Percentiles rank a stretch among this genome's conserved stretches.
Evolutionary conservation across 2,113 vertebrate species (phyloP).

Genomic region (Phodopus roborovskii): DNA sequence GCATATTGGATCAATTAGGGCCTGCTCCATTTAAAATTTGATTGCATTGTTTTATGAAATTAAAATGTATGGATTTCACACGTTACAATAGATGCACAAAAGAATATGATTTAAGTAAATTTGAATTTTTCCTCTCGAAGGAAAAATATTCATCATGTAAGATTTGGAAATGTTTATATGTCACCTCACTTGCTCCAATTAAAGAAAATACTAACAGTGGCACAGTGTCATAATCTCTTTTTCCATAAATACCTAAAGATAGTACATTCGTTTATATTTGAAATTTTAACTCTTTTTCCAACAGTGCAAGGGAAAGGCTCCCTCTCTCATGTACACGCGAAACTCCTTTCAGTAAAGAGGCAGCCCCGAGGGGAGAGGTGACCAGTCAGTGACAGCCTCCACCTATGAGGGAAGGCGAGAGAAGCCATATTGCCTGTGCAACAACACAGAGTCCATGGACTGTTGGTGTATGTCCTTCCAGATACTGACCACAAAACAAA

Average conservation of each 20-base stretch:
- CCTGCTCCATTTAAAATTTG: not conserved
- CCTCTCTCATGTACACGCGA: not conserved
- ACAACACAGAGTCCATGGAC: not conserved
- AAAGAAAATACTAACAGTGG: not conserved
- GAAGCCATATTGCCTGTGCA: not conserved
- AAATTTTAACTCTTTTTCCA: not conserved
- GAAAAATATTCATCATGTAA: not conserved
- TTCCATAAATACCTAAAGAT: not conserved
- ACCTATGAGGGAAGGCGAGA: not conserved
- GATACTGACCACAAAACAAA: not conserved
- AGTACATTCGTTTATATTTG: not conserved
- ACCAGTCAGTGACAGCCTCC: accelerated
- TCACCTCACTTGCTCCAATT: not conserved
- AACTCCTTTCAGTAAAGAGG: not conserved
- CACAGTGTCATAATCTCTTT: not conserved
- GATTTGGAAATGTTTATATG: not conserved
- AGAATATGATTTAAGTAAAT: slow-evolving; percentile 1
- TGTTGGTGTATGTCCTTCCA: not conserved
- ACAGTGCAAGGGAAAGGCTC: too few species aligned
- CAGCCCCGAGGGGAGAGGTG: not conserved
- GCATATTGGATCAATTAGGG: not conserved
- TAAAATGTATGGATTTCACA: not conserved
- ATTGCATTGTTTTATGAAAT: not conserved
- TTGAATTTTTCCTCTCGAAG: not conserved
- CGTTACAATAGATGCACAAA: not conserved